These are phyloP conservation scores for Polyommatus icarus DNA, from an alignment of 2,888 invertebrate species.

Conservation along the genomic window DNA sequence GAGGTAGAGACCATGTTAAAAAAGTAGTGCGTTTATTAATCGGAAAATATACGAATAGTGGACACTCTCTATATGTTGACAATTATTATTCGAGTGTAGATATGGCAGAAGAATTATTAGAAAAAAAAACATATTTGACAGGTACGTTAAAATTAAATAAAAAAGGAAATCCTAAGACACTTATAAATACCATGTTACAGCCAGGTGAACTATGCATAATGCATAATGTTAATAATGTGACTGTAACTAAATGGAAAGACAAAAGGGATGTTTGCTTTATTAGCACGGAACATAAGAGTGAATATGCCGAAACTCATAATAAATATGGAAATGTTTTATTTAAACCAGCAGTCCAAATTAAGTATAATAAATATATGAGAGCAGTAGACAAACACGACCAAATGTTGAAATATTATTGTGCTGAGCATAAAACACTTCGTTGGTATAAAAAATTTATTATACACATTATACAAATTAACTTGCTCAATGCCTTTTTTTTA, in stretches of 20 bases:
- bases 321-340: no score
- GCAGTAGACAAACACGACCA: not conserved
- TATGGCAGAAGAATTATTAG: constrained; percentile 37
- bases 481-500: constrained; percentile 24
- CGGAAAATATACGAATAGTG: constrained; percentile 36
- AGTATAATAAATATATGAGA: no score
- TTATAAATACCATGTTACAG: no score
- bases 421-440: constrained; percentile 18
- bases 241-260: no score
- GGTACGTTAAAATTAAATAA: constrained; percentile 36
- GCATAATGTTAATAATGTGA: not conserved
- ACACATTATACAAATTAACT: constrained; percentile 6
- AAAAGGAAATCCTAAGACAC: constrained; percentile 27
- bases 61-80: constrained; percentile 38
- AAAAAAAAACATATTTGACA: constrained; percentile 25
- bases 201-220: constrained; percentile 30
- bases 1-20: constrained; percentile 33
- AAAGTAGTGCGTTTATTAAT: constrained; percentile 35
- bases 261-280: no score
- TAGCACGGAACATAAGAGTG: no score
- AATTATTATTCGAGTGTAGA: constrained; percentile 39
- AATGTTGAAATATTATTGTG: constrained; percentile 25
- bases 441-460: constrained; percentile 25
- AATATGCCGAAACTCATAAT: no score
- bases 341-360: no score